These are phyloP conservation scores for Myotis lucifugus DNA, from an alignment of 2,113 vertebrate genomes.

Conservation along the genomic window DNA sequence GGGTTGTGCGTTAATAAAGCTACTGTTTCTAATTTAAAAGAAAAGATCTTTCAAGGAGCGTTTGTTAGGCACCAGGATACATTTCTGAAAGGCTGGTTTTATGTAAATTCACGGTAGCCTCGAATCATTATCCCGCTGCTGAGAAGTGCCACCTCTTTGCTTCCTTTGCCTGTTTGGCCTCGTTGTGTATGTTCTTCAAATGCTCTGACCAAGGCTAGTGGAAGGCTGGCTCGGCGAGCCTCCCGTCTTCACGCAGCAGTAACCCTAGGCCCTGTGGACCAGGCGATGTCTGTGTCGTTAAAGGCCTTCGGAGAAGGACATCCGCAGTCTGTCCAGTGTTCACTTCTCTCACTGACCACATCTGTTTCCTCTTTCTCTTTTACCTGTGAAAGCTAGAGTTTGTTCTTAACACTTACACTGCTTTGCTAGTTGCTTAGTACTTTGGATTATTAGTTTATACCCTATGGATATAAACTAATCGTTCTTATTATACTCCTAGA, in stretches of 20 bases:
- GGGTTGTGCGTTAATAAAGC: slow-evolving; percentile 71
- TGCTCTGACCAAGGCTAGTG: background rate
- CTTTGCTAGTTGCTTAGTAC: background rate
- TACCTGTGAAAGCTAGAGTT: background rate
- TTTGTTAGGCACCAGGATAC: slow-evolving; percentile 42
- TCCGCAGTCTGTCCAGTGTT: too few species aligned
- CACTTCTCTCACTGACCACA: accelerated
- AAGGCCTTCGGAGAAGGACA: background rate
- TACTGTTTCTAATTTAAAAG: slow-evolving; percentile 78
- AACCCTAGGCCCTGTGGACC: background rate
- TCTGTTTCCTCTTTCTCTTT: background rate
- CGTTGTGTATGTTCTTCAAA: background rate
- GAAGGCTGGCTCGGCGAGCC: background rate
- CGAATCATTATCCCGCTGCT: background rate
- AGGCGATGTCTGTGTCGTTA: background rate
- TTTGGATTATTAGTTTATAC: background rate
- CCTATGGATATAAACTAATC: background rate
- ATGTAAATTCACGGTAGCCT: background rate
- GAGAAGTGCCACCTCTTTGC: background rate
- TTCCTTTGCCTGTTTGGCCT: background rate
- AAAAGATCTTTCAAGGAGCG: slow-evolving; percentile 47
- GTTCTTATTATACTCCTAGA: background rate
- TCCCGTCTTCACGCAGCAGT: background rate
- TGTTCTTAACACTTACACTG: background rate
- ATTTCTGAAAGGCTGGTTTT: slow-evolving; percentile 37